Conservation (phyloP, 2,797 vertebrate genomes). For the Rhyacichthys aspro region DNA sequence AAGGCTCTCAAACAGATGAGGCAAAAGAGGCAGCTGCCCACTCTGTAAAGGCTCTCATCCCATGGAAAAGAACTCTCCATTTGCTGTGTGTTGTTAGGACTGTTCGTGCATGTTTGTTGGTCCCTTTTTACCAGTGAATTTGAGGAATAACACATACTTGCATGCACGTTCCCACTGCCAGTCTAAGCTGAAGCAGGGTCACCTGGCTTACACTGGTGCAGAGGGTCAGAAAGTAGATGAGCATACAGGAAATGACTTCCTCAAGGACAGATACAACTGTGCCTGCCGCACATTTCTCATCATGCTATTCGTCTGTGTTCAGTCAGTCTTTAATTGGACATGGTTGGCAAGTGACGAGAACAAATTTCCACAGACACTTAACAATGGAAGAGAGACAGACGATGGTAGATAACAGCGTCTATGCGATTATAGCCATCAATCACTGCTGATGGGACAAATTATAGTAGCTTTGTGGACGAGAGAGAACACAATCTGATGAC, state of each 20-base stretch:
- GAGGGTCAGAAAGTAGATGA: slow-evolving; percentile 54
- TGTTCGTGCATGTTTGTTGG: slow-evolving; percentile 20
- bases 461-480: slow-evolving; percentile 55
- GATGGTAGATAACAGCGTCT: slow-evolving; percentile 47
- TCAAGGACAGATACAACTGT: slow-evolving; percentile 74
- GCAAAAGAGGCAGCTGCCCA: slow-evolving; percentile 53
- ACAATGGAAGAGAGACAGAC: slow-evolving; percentile 51
- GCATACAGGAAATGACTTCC: slow-evolving; percentile 72
- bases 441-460: slow-evolving; percentile 61
- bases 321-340: slow-evolving; percentile 74
- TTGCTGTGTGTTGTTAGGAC: slow-evolving; percentile 30
- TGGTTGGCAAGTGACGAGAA: slow-evolving; percentile 63
- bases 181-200: slow-evolving; percentile 54
- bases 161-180: slow-evolving; percentile 24
- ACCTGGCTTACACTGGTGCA: slow-evolving; percentile 53
- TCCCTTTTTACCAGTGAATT: slow-evolving; percentile 51
- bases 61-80: slow-evolving; percentile 44
- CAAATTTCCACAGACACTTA: slow-evolving; percentile 66
- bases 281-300: slow-evolving; percentile 48
- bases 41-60: slow-evolving; percentile 31
- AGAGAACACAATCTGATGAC: slow-evolving; percentile 67
- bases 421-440: slow-evolving; percentile 64
- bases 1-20: slow-evolving; percentile 72
- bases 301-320: slow-evolving; percentile 43
- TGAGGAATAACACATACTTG: slow-evolving; percentile 30